A percentile compares a stretch with the other conserved stretches of the same genome.
Evolutionary conservation across 2,888 invertebrate species (phyloP).

Genomic region (Netelia inedita): DNA sequence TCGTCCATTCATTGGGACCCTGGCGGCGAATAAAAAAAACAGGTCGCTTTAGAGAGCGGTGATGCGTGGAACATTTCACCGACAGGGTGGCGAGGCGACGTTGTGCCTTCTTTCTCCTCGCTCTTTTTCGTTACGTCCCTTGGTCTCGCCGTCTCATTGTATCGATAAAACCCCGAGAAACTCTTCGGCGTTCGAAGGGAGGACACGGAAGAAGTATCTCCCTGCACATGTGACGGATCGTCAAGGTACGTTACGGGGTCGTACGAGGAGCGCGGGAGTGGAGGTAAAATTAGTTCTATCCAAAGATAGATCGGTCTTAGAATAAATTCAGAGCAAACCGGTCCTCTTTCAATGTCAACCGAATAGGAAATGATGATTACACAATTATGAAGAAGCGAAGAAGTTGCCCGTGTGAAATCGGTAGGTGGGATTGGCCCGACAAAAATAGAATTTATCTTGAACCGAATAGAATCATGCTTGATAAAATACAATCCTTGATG

Average conservation of each 20-base stretch:
- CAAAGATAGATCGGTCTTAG: too few relatives aligned
- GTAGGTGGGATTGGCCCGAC: constrained; percentile 26
- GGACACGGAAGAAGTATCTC: constrained; percentile 75
- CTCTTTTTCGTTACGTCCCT: constrained; percentile 26
- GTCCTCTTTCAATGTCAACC: too few relatives aligned
- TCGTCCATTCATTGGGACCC: constrained; percentile 78
- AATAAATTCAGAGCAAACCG: too few relatives aligned
- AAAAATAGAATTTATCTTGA: constrained; percentile 35
- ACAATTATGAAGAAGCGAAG: too few relatives aligned
- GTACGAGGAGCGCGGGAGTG: too few relatives aligned
- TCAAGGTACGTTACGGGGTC: constrained; percentile 62
- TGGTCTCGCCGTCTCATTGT: constrained; percentile 75
- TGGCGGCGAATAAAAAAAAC: constrained; percentile 75
- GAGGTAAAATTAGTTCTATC: too few relatives aligned
- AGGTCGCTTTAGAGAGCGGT: constrained; percentile 83
- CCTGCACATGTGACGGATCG: constrained; percentile 80
- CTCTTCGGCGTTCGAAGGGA: constrained; percentile 62
- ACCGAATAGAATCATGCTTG: neutral
- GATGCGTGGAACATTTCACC: constrained; percentile 80
- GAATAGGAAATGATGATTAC: too few relatives aligned
- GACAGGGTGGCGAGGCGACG: constrained; percentile 64
- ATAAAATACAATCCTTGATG: neutral
- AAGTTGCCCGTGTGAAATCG: too few relatives aligned
- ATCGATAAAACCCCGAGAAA: constrained; percentile 71
- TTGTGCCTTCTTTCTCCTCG: constrained; percentile 14